A percentile compares a stretch with the other conserved stretches of the same genome.
phyloP scores from a whole-genome alignment of 2,888 invertebrate genomes.

The Stictocephala bisonia region DNA sequence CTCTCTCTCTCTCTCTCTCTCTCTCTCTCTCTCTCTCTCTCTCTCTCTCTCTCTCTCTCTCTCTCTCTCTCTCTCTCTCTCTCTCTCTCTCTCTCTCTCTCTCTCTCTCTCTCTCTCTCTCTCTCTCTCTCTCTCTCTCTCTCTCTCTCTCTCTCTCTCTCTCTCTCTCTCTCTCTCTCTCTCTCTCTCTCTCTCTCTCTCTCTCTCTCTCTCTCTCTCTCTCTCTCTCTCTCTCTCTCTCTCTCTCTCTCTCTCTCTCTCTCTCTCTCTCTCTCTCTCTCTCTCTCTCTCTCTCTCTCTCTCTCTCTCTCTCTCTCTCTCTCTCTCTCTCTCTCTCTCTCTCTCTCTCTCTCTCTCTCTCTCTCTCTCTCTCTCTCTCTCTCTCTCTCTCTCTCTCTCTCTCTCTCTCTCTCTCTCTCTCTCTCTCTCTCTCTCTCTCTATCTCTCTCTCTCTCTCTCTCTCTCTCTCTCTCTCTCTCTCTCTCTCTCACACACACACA shows the following conservation, averaged over 20 bases:
- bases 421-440: constrained; percentile 23
- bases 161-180: not conserved
- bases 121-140: not conserved
- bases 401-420: constrained; percentile 36
- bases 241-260: constrained; percentile 1
- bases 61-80: not conserved
- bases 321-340: constrained; percentile 8
- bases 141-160: not conserved
- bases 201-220: constrained; percentile 41
- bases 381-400: constrained; percentile 36
- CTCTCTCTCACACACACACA: too few relatives aligned
- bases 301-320: constrained; percentile 24
- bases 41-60: constrained; percentile 8
- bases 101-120: not conserved
- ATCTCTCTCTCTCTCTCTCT: too few relatives aligned
- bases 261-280: not conserved
- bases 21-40: not conserved
- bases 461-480: constrained; percentile 43
- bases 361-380: not conserved
- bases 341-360: not conserved
- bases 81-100: constrained; percentile 25
- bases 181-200: constrained; percentile 40
- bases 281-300: constrained; percentile 23
- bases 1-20: not conserved
- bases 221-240: constrained; percentile 32